Evolutionary conservation across 2,113 vertebrate genomes (phyloP).

Genomic region (Cyanistes caeruleus): DNA sequence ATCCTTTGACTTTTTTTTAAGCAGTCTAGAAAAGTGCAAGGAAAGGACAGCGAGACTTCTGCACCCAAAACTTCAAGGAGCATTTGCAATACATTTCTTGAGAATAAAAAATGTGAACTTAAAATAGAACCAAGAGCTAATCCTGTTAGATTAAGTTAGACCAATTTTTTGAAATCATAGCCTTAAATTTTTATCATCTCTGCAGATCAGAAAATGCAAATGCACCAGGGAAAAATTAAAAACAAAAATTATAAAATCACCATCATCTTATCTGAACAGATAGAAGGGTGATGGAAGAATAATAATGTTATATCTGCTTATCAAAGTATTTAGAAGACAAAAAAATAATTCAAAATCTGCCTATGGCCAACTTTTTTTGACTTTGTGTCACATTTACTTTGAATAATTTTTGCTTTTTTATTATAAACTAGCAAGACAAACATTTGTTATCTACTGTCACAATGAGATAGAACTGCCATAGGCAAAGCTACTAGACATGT

Average conservation of each 20-base stretch:
- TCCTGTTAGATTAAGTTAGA: not conserved
- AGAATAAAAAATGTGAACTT: not conserved
- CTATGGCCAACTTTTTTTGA: not conserved
- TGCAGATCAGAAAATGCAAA: not conserved
- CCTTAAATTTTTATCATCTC: not conserved
- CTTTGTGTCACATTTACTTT: constrained; percentile 25
- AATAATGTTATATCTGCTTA: not conserved
- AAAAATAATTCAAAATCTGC: not conserved
- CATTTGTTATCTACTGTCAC: constrained; percentile 9
- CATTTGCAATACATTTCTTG: not conserved
- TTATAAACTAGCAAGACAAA: constrained; percentile 26
- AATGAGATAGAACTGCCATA: constrained; percentile 18
- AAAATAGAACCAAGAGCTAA: constrained; percentile 18
- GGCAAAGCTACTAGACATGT: constrained; percentile 34
- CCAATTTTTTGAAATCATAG: not conserved
- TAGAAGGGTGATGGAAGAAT: not conserved
- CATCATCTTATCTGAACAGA: not conserved
- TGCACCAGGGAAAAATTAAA: not conserved
- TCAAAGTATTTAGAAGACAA: not conserved
- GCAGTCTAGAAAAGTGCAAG: not conserved
- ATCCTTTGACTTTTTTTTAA: constrained; percentile 28
- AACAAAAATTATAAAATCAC: not conserved
- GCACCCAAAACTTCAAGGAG: not conserved
- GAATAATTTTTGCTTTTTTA: constrained; percentile 1
- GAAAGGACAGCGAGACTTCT: not conserved